Base-by-base conservation (phyloP, 2,113 vertebrate genomes). In the Stomatorhinus ivindoensis region DNA sequence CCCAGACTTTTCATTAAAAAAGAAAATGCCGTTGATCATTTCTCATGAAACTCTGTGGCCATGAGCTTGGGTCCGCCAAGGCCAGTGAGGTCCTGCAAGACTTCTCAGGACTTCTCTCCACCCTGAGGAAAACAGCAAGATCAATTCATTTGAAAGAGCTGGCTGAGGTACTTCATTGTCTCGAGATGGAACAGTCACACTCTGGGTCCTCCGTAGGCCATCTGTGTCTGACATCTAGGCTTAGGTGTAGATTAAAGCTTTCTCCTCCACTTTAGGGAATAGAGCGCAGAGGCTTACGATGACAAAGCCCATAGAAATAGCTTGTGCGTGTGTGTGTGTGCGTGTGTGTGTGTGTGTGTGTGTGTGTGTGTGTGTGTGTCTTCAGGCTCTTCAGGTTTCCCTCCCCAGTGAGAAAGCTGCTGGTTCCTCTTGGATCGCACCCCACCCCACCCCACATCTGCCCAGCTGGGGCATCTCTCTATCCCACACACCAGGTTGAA, bases 171-270 rank as follows among this genome's bases (percentile, higher is more conserved):
- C 13, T 44, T 42, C 76, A 82, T 44, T 42, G 76, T 42, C 7
- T 21, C 19, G 39, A 19, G 31, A 15, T 80, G 27, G 73, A 80
- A 31, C 13, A 17, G 42, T 24, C 39, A 42, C 15, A 44, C 4
- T 44, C 84, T 15, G 11, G 48, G 46, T 50, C 48, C 84, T 35
- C n/a, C 21, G 0, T 31, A 17, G 46, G 46, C 47, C 19, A 44
- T 24, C 17, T 47, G 19, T 84, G 24, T 84, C 42, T 13, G 83
- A 86, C 24, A 86, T 48, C 46, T 50, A 46, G 42, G 83, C 83
- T 48, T 48, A 82, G 76, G 19, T 82, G 15, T 82, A 50, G 44
- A 86, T 86, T 86, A 86, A 86, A 86, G 84, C 44, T 86, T 50
- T 31, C 27, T 47, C 61, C n/a, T 27, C 24, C 47, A 50, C 47